A percentile compares a stretch with the other conserved stretches of the same genome.
These are phyloP conservation scores for Acinonyx jubatus DNA, from an alignment of 2,113 vertebrate species.

Conservation along the genomic window DNA sequence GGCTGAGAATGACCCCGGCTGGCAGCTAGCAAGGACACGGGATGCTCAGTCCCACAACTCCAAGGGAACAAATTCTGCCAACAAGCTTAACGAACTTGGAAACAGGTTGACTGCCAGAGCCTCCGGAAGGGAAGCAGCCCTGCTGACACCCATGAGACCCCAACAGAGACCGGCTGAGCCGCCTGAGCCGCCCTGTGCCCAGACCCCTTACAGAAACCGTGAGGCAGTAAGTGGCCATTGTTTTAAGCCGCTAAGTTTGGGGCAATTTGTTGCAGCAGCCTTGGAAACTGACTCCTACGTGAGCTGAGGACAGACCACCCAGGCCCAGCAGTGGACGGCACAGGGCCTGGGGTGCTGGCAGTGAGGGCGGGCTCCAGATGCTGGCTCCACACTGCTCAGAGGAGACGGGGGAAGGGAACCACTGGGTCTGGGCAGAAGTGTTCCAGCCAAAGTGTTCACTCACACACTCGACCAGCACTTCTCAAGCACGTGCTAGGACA, in stretches of 20 bases:
- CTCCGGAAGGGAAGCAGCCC: neutral
- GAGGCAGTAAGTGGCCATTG: too few species aligned
- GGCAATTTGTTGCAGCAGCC: neutral
- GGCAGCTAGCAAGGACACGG: neutral
- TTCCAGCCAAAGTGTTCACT: neutral
- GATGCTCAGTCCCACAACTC: neutral
- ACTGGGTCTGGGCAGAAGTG: neutral
- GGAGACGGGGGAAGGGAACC: neutral
- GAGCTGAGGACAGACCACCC: neutral
- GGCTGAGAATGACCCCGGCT: neutral
- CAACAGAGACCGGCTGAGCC: accelerated
- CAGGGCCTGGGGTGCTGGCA: neutral
- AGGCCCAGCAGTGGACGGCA: neutral
- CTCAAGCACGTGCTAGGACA: neutral
- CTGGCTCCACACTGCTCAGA: neutral
- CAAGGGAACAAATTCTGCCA: neutral
- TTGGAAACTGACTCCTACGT: neutral
- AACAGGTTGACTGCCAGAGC: neutral
- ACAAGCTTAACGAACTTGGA: neutral
- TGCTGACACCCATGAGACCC: neutral
- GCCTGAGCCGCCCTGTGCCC: neutral
- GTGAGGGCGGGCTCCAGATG: neutral
- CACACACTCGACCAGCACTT: neutral
- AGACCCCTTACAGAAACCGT: neutral
- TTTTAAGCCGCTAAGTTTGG: neutral